Percentiles rank a stretch among this genome's conserved stretches.
These are phyloP conservation scores for Lagothrix lagotricha DNA, from an alignment of 2,797 vertebrate species.

Conservation along the genomic window DNA sequence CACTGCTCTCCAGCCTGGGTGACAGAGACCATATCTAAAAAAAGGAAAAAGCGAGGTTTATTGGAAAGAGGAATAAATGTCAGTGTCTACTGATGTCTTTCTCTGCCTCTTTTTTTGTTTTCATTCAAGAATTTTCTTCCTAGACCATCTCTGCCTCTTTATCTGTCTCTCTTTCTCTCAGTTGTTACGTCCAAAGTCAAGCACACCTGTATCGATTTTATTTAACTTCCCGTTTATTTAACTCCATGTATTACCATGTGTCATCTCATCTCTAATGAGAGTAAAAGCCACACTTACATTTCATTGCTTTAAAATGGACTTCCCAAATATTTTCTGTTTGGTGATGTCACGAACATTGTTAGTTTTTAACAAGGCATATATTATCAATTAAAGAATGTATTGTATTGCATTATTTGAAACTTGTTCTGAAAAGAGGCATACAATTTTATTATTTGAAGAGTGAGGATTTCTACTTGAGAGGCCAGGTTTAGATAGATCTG, in stretches of 20 bases:
- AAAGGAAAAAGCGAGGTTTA: background rate
- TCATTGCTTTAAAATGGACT: slow-evolving; percentile 16
- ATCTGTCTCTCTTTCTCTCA: background rate
- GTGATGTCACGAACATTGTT: background rate
- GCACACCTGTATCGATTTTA: background rate
- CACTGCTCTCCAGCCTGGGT: background rate
- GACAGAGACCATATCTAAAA: too few relatives aligned
- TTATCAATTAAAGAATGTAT: background rate
- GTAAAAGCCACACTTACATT: background rate
- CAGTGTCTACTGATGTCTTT: background rate
- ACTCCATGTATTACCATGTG: background rate
- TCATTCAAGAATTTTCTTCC: too few relatives aligned
- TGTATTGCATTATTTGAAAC: slow-evolving; percentile 37
- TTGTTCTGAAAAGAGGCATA: background rate
- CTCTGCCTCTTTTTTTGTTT: background rate
- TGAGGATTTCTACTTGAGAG: background rate
- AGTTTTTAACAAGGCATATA: slow-evolving; percentile 9
- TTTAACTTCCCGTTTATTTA: slow-evolving; percentile 35
- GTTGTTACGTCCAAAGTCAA: background rate
- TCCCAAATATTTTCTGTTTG: slow-evolving; percentile 36
- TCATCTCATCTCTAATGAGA: background rate
- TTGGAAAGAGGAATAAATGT: background rate
- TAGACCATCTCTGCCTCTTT: background rate
- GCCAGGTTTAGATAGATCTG: background rate
- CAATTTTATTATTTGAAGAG: slow-evolving; percentile 18